A percentile compares a stretch with the other conserved stretches of the same genome.
phyloP scores from a whole-genome alignment of 2,797 vertebrate genomes.

The Psittacula echo region DNA sequence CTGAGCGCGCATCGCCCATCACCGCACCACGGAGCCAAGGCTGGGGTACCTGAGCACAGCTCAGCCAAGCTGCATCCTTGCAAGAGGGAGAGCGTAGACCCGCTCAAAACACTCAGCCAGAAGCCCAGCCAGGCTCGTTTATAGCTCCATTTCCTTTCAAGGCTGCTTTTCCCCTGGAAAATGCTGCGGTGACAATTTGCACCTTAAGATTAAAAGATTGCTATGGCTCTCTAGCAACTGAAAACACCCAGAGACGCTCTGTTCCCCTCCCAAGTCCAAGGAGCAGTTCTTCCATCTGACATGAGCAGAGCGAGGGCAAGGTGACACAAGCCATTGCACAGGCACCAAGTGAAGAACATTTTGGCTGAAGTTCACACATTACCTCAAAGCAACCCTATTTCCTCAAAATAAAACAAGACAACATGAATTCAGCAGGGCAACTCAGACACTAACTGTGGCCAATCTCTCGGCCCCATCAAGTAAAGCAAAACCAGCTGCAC shows the following conservation, averaged over 20 bases:
- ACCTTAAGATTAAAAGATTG: conserved; percentile 32
- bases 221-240: background rate
- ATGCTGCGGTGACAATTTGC: conserved; percentile 1
- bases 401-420: background rate
- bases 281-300: fast-evolving
- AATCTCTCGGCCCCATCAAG: background rate
- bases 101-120: background rate
- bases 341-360: background rate
- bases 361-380: background rate
- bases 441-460: background rate
- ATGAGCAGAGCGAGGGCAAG: fast-evolving
- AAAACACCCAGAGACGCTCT: background rate
- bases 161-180: background rate
- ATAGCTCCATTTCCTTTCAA: conserved; percentile 37
- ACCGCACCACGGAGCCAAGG: background rate
- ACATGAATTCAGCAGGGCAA: fast-evolving
- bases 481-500: background rate
- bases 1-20: background rate
- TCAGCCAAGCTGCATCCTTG: background rate
- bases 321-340: background rate
- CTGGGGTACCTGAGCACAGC: background rate
- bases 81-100: background rate
- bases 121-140: conserved; percentile 37
- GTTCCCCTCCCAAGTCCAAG: background rate
- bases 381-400: background rate